Conservation (phyloP, 2,113 vertebrate genomes). For the Noctilio leporinus region DNA sequence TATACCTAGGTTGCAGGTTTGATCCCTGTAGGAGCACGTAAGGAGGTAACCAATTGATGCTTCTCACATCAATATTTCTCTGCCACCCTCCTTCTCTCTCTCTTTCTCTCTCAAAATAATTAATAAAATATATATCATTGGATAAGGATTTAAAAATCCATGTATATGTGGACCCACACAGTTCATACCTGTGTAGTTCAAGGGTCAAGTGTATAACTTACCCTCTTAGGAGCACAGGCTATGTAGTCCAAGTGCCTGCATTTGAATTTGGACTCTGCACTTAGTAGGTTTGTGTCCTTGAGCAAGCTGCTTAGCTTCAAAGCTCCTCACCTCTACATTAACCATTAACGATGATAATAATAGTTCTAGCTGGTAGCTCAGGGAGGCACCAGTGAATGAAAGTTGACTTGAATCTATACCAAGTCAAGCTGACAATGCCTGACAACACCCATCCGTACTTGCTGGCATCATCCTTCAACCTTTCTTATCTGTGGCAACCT, state of each 20-base stretch:
- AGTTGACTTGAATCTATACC: neutral
- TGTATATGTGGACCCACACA: neutral
- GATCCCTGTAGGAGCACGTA: neutral
- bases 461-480: neutral
- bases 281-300: neutral
- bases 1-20: neutral
- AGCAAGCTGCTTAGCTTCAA: neutral
- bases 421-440: neutral
- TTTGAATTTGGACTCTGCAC: neutral
- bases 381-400: neutral
- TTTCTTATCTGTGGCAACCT: neutral
- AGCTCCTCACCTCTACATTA: neutral
- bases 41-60: neutral
- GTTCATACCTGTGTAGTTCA: neutral
- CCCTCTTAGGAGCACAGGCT: neutral
- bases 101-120: neutral
- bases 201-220: neutral
- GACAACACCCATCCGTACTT: fast-evolving
- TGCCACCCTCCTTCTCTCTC: neutral
- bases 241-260: neutral
- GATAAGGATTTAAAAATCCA: neutral
- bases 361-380: fast-evolving
- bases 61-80: neutral
- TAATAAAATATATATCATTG: no score
- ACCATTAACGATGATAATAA: neutral